Percentiles rank a stretch among this genome's conserved stretches.
These are phyloP conservation scores for Melanaphis sacchari DNA, from an alignment of 1,140 invertebrate species.

Conservation along the genomic window DNA sequence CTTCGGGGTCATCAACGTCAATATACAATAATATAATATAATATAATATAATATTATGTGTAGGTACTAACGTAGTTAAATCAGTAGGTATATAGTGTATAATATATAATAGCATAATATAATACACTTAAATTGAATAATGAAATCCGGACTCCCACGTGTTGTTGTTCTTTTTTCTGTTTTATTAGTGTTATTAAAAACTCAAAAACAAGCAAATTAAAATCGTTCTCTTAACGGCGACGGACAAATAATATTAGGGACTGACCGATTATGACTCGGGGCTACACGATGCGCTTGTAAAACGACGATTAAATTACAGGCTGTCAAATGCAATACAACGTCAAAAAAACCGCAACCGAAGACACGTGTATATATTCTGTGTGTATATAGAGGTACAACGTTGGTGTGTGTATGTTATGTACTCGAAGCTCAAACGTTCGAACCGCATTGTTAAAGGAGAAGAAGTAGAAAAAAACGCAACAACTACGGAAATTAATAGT, in stretches of 20 bases:
- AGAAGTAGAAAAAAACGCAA: constrained; percentile 1
- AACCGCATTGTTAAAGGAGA: constrained; percentile 32
- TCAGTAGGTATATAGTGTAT: neutral
- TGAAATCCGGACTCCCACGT: constrained; percentile 32
- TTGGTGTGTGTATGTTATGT: neutral
- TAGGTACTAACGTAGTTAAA: neutral
- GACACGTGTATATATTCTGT: neutral
- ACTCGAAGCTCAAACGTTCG: neutral
- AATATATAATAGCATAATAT: neutral
- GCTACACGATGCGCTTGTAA: constrained; percentile 9
- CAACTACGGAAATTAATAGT: constrained; percentile 23
- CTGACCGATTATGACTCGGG: neutral
- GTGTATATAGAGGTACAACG: neutral
- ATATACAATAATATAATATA: no score
- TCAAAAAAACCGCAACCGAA: constrained; percentile 25
- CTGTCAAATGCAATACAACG: constrained; percentile 27
- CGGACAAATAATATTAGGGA: constrained; percentile 30
- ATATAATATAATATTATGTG: neutral
- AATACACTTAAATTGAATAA: constrained; percentile 19
- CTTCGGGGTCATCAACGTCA: neutral
- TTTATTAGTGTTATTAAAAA: constrained; percentile 15
- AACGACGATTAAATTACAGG: constrained; percentile 40
- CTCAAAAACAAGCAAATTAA: constrained; percentile 30
- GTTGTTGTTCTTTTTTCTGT: neutral
- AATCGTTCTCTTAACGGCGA: neutral